Evolutionary conservation across 2,797 vertebrate species (phyloP), one percentile per base, ranked within the genome.

Genomic region (Malurus splendens): DNA sequence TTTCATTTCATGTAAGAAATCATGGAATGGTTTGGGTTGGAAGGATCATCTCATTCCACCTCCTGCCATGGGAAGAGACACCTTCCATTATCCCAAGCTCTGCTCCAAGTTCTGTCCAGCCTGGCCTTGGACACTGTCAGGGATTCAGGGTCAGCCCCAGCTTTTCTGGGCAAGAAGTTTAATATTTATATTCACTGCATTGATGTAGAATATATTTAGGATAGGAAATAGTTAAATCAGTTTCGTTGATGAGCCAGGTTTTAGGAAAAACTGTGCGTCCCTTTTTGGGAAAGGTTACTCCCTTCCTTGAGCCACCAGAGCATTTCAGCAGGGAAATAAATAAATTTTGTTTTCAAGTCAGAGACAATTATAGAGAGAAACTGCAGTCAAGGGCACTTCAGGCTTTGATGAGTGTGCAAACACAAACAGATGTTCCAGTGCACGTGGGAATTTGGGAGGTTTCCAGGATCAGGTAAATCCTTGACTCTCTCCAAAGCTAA

Each of bases 21-120:
- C 9, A 2, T 20, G 45, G 61, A 32, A 30, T 14, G 39, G 30
- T 12, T 10, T 55, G 41, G 5, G 41, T 12, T 51, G 54, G 44
- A 23, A 59, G 7, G 14, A 65, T 4, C 42, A 12, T 18, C 18
- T 36, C 30, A 24, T 10, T 64, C 14, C 50, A 57, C 41, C 44
- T 22, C 44, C 44, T 23, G 22, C 22, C 44, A 44, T 44, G 42
- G 39, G 42, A 19, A 44, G 42, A 19, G 42, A 7, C 36, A 36
- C n/a, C 38, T 73, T 2, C 45, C 70, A 36, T 27, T 1, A 0
- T 1, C 5, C 59, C 51, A 56, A 30, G 30, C 12, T 36, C 0
- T 47, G 48, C 57, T 32, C 65, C 50, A 32, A 56, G 41, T 18
- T 14, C 24, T n/a, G 12, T 18, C 51, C 75, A 39, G 2, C 8